These are phyloP conservation scores for Moxostoma hubbsi DNA, from an alignment of 2,797 vertebrate genomes.

Conservation along the genomic window DNA sequence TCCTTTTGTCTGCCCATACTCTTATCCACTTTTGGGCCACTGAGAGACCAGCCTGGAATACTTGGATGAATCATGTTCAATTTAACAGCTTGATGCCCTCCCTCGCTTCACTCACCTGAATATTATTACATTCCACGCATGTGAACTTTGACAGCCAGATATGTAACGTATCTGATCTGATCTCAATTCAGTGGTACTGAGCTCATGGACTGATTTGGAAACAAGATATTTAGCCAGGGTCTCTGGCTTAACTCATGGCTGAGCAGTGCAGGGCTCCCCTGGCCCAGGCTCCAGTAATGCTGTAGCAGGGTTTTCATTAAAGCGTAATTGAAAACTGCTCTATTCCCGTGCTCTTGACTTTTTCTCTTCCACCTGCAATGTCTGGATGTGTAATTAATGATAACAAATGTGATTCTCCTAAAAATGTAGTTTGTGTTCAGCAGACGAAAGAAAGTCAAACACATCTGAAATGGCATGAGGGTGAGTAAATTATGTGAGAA, in stretches of 20 bases:
- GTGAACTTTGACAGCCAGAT: constrained; percentile 55
- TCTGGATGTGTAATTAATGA: constrained; percentile 48
- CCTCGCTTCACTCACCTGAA: constrained; percentile 17
- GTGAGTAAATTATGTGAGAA: no score
- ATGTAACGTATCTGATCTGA: constrained; percentile 46
- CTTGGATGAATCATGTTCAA: constrained; percentile 24
- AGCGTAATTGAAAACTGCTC: constrained; percentile 57
- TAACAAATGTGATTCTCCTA: constrained; percentile 21
- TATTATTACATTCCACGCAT: constrained; percentile 51
- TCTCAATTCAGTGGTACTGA: constrained; percentile 43
- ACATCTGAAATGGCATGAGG: no score
- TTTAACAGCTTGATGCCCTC: constrained; percentile 29
- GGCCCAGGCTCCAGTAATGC: constrained; percentile 47
- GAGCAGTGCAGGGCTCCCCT: neutral
- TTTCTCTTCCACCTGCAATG: constrained; percentile 55
- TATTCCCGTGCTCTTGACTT: constrained; percentile 43
- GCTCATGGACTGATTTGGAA: constrained; percentile 56
- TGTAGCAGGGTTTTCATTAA: constrained; percentile 61
- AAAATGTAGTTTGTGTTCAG: no score
- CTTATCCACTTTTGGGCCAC: constrained; percentile 9
- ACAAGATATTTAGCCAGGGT: constrained; percentile 54
- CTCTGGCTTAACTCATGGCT: neutral
- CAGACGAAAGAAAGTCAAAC: no score
- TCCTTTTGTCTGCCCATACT: constrained; percentile 1
- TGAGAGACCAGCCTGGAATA: constrained; percentile 3